Base-by-base conservation (phyloP, 2,113 vertebrate genomes). In the Phyllostomus hastatus region DNA sequence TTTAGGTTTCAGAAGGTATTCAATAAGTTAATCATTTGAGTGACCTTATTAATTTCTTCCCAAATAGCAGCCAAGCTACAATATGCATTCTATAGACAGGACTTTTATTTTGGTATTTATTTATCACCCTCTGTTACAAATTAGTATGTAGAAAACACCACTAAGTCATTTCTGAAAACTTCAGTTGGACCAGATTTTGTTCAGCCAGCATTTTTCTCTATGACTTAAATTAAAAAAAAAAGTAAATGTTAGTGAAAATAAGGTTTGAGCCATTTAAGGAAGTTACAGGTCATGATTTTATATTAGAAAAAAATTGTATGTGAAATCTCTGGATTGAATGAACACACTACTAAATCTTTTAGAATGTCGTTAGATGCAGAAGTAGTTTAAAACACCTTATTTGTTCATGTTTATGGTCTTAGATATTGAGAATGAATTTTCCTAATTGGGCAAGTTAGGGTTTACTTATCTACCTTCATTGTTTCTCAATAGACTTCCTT, bases 101-200 rank as follows among this genome's bases (percentile, higher is more conserved):
- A 84, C 5, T 90, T 96, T 59, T 31, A 52, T 52, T 66, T 91
- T 82, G 59, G 67, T 11, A 80, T 31, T 88, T 90, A 83, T 75
- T 69, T 83, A 70, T 88, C 24, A 91, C 7, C 28, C 4, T 91
- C 41, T 69, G 11, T 67, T 89, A 78, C 46, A 95, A 91, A 87
- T 75, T 84, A 59, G 6, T 48, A 78, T 3, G 4, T 59, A 89
- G 24, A 59, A 95, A 70, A 50, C 17, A 17, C 43, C 33, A 46
- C 10, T 87, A 79, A 85, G n/a, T 11, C 33, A 88, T 91, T 86
- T 89, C 43, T 72, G 41, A 93, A 92, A 88, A 91, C 46, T 80
- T 91, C 26, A 54, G 22, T 59, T 35, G 50, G 20, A 67, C 8
- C 1, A 87, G 38, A 38, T 41, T 95, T 90, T 83, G 33, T 91